Base-by-base conservation (phyloP, 2,797 vertebrate species). In the Danio kyathit region DNA sequence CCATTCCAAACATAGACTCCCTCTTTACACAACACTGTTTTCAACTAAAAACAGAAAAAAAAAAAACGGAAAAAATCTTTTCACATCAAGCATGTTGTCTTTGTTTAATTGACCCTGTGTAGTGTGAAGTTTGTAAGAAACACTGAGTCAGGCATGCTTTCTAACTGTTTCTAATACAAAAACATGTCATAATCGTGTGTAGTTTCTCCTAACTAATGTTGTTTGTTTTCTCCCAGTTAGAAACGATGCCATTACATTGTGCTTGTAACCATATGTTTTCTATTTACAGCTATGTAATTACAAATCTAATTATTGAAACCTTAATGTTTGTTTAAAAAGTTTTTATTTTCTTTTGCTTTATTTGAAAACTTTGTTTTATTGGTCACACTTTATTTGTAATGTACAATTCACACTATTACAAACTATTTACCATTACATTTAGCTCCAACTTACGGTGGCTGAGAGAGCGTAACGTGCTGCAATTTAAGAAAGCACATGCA, bases 61-160 rank as follows among this genome's bases (percentile, higher is more conserved):
- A n/a, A n/a, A n/a, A n/a, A n/a, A n/a, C n/a, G n/a, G n/a, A 29
- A 29, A 51, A 54, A 54, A 70, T 16, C 9, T 54, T 54, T 70
- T 5, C 21, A 70, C 48, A 69, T n/a, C 9, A n/a, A 6, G 16
- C 49, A 54, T 71, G 51, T 16, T 71, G 10, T 54, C 48, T 17
- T 71, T 17, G 52, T 17, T 10, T 3, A 12, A 12, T 10, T 41
- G 66, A 21, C 38, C 52, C 40, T 70, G 0, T 16, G 10, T n/a
- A n/a, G 21, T n/a, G 67, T 54, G 52, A 17, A 52, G 54, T 17
- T 41, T 52, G 14, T 29, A 29, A 29, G 29, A 29, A 29, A 40
- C 9, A 52, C 11, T 40, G 38, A 52, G 17, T 19, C 4, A 12
- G 49, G 49, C 49, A 19, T 54, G 67, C 16, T 29, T 29, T 54